Conservation (phyloP, 2,113 vertebrate species). For the Axis porcinus region DNA sequence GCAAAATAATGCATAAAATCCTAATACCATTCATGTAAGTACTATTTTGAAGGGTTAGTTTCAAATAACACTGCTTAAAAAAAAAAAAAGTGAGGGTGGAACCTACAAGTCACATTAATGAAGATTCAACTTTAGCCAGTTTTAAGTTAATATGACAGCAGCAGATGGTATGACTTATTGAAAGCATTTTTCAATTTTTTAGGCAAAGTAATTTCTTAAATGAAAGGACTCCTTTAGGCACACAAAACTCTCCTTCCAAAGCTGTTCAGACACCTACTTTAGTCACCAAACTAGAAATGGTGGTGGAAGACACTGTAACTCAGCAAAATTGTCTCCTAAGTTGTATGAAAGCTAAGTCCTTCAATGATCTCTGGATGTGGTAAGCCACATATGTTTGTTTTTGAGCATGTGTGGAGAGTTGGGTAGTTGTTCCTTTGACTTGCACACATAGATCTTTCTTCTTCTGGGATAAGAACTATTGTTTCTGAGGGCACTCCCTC, state of each 20-base stretch:
- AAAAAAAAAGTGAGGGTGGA: constrained; percentile 15
- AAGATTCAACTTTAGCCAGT: constrained; percentile 65
- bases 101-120: constrained; percentile 32
- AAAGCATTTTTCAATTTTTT: constrained; percentile 68
- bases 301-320: neutral
- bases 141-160: constrained; percentile 67
- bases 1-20: neutral
- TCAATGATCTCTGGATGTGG: neutral
- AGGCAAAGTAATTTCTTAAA: constrained; percentile 71
- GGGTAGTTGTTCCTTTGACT: neutral
- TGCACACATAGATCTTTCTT: neutral
- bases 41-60: neutral
- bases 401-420: no score
- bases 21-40: neutral
- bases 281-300: neutral
- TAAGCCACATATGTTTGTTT: neutral
- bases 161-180: constrained; percentile 72
- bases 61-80: constrained; percentile 6
- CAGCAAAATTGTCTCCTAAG: neutral
- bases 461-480: neutral
- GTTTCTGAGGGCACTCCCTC: neutral
- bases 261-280: constrained; percentile 50
- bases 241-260: constrained; percentile 28
- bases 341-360: neutral
- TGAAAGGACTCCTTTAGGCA: constrained; percentile 64